phyloP scores from a whole-genome alignment of 2,797 vertebrate species.

The Dipus sagitta region DNA sequence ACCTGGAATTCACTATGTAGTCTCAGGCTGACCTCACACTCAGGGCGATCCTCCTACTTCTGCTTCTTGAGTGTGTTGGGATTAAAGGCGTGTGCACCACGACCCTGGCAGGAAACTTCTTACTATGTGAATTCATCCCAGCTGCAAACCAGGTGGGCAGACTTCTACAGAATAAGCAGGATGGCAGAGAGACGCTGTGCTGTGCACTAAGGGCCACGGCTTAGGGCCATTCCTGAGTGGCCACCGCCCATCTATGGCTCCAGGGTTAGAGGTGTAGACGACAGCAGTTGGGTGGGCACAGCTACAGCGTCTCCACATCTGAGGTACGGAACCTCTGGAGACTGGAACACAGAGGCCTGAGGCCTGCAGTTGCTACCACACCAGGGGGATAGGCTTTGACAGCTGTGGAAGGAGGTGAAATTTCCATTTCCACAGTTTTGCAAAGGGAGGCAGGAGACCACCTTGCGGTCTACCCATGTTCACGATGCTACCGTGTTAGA shows the following conservation, averaged over 20 bases:
- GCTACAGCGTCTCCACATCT: not conserved
- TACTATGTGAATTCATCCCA: not conserved
- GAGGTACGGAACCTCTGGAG: constrained; percentile 77
- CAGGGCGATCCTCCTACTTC: no score
- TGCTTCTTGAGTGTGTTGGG: no score
- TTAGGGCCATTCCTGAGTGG: no score
- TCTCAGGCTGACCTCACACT: no score
- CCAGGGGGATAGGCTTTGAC: fast-evolving
- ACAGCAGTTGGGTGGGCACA: not conserved
- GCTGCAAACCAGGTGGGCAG: not conserved
- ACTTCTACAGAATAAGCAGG: not conserved
- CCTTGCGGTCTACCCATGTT: fast-evolving
- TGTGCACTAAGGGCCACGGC: not conserved
- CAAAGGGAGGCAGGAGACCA: not conserved
- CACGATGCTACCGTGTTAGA: no score
- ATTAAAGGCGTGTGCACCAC: no score
- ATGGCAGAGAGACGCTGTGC: not conserved
- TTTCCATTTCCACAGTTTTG: not conserved
- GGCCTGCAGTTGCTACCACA: not conserved
- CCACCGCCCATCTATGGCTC: not conserved
- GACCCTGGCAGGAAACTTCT: not conserved
- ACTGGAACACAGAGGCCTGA: not conserved
- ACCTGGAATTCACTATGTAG: no score
- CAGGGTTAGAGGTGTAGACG: no score
- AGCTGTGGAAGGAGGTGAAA: fast-evolving